Evolutionary conservation across 2,888 invertebrate species (phyloP).

Genomic region (Ormyrus labotus): DNA sequence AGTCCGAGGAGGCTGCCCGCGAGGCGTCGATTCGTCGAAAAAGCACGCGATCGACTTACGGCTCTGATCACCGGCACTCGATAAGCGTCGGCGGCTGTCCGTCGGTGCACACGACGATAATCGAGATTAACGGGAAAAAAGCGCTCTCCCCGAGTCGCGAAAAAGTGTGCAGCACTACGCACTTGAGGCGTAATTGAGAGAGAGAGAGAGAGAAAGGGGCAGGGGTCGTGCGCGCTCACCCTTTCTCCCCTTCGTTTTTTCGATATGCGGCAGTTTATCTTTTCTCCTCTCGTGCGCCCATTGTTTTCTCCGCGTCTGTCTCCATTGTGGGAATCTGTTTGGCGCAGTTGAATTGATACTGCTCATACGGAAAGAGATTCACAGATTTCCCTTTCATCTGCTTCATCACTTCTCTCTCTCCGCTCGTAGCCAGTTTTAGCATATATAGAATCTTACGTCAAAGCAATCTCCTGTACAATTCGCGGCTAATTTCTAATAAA

Average conservation of each 20-base stretch:
- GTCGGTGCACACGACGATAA: constrained; percentile 50
- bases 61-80: constrained; percentile 31
- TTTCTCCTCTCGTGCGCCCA: constrained; percentile 21
- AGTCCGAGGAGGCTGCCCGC: neutral
- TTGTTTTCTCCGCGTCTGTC: constrained; percentile 15
- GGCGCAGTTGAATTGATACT: neutral
- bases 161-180: constrained; percentile 50
- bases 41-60: constrained; percentile 34
- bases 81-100: neutral
- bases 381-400: too few species aligned
- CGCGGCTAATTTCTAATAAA: too few species aligned
- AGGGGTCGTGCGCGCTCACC: constrained; percentile 39
- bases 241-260: constrained; percentile 22
- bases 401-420: too few species aligned
- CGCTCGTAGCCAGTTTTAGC: too few species aligned
- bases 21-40: constrained; percentile 2
- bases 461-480: too few species aligned
- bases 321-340: neutral
- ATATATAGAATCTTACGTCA: too few species aligned
- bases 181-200: constrained; percentile 55
- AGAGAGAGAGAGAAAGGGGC: neutral
- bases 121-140: constrained; percentile 44
- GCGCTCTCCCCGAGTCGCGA: neutral
- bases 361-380: neutral
- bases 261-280: constrained; percentile 30